These are phyloP conservation scores for Proisotoma minuta DNA, from an alignment of 2,888 invertebrate genomes.

Conservation along the genomic window DNA sequence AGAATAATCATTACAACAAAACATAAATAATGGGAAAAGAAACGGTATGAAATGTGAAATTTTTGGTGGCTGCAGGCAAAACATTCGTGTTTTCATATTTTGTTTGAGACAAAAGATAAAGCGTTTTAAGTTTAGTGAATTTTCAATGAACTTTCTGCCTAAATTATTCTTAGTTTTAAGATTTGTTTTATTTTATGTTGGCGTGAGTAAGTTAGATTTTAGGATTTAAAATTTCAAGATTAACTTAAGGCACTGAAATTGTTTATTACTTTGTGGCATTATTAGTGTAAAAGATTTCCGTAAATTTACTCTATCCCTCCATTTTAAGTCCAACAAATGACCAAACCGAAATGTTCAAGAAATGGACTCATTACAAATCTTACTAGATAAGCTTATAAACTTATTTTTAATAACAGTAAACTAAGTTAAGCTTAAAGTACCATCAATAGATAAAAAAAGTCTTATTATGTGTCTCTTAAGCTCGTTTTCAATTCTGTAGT, in stretches of 20 bases:
- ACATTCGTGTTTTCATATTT: too few species aligned
- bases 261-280: neutral
- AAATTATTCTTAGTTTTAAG: too few species aligned
- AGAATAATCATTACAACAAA: neutral
- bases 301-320: neutral
- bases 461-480: too few species aligned
- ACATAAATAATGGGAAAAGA: slow-evolving; percentile 4
- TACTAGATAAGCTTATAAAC: neutral
- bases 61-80: neutral
- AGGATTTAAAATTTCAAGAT: neutral
- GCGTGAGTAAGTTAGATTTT: neutral
- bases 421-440: too few species aligned
- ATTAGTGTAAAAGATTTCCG: neutral
- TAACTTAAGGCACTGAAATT: neutral
- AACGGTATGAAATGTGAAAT: slow-evolving; percentile 2
- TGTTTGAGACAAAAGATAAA: neutral
- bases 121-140: neutral
- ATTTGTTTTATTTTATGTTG: neutral
- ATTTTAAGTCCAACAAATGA: neutral
- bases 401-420: neutral
- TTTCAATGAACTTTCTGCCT: neutral
- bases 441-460: too few species aligned
- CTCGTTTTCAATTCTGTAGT: too few species aligned
- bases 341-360: neutral
- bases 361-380: slow-evolving; percentile 5